Conservation (phyloP, 2,888 invertebrate species). For the Brenthis daphne region DNA sequence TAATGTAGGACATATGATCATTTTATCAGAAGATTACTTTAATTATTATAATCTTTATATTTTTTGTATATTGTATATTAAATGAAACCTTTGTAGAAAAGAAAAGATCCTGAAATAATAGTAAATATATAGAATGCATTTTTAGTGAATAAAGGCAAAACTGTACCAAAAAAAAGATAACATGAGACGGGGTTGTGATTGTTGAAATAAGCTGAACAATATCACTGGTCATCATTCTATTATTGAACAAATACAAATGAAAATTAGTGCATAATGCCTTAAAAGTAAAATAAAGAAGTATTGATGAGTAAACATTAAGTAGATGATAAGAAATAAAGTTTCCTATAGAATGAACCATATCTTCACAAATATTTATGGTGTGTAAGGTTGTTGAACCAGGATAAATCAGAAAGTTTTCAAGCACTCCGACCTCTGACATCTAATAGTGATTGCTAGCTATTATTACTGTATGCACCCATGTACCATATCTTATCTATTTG, state of each 20-base stretch:
- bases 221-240: background rate
- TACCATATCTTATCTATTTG: background rate
- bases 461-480: constrained; percentile 10
- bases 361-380: constrained; percentile 23
- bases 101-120: background rate
- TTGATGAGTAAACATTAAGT: constrained; percentile 7
- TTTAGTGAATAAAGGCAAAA: background rate
- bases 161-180: constrained; percentile 8
- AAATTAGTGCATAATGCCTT: background rate
- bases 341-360: background rate
- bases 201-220: constrained; percentile 1
- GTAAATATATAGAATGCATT: background rate
- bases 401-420: constrained; percentile 20
- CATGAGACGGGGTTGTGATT: background rate
- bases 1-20: background rate
- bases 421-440: constrained; percentile 13
- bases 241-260: constrained; percentile 1
- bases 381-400: constrained; percentile 27
- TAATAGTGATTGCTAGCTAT: constrained; percentile 5
- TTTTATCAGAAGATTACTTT: too few species aligned
- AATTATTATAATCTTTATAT: too few species aligned
- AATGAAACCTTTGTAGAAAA: background rate
- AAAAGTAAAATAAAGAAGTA: background rate
- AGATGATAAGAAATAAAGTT: constrained; percentile 8
- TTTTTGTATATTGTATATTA: too few species aligned